Evolutionary conservation across 2,888 invertebrate genomes (phyloP), one percentile per base, ranked within the genome.

Genomic region (Netelia melanura): DNA sequence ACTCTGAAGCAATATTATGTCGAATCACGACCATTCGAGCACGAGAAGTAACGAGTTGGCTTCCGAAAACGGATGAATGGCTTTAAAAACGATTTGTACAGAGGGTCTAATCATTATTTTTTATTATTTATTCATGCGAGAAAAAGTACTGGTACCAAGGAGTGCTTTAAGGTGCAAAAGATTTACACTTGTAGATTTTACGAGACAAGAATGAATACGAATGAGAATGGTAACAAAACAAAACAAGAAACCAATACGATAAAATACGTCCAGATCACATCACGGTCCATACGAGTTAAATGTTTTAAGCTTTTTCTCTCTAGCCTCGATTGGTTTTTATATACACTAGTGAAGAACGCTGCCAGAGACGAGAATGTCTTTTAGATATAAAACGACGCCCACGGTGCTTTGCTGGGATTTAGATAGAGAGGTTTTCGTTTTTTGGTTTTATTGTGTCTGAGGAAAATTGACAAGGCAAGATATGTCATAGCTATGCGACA

Each of bases 131-230:
- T 82, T 72, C 38, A 43, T 58, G 64, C 9, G 61, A 62, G 25
- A 62, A 62, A 11, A 62, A 62, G 65, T 58, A 48, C 38, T n/a
- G 44, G 77, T 87, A 81, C 82, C 83, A 83, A 48, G 80, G 80
- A 87, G 86, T 87, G 85, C 85, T 85, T 85, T 83, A 85, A 68
- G 86, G 85, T 86, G 85, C 86, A 70, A 83, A 84, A 72, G 44
- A 81, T 74, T 70, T 84, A 84, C 80, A 76, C 11, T 75, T 30
- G 14, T 17, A 56, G 30, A 64, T 56, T 43, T 70, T 14, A 62
- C 5, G 30, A 62, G 17, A 38, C 62, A 72, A 30, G 48, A 70
- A 56, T 11, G 9, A 52, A 71, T 30, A 43, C 62, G 44, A 74
- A 75, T 64, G 44, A 81, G 48, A 61, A 25, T 54, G 61, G 3